These are phyloP conservation scores for Lucilia sericata DNA, from an alignment of 1,140 invertebrate species.

Conservation along the genomic window DNA sequence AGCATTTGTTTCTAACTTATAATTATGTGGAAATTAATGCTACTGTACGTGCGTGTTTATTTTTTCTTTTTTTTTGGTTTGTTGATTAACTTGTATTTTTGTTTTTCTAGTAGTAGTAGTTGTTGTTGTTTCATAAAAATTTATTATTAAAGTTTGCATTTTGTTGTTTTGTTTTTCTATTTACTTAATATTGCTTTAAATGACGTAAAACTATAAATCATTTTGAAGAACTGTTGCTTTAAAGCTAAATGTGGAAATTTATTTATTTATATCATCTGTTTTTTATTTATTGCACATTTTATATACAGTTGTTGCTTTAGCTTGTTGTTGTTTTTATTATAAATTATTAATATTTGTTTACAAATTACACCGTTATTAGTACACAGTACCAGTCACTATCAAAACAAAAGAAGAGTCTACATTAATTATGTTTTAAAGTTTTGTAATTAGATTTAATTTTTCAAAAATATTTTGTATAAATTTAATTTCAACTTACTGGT, in stretches of 20 bases:
- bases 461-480: no score
- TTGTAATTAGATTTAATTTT: no score
- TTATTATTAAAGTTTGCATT: background rate
- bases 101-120: background rate
- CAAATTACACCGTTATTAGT: background rate
- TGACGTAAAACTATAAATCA: slow-evolving; percentile 12
- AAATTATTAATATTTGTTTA: background rate
- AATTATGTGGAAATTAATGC: background rate
- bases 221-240: background rate
- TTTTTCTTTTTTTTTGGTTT: background rate
- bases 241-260: background rate
- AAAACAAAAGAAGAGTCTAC: background rate
- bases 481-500: no score
- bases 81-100: background rate
- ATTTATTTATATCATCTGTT: background rate
- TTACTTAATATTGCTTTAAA: background rate
- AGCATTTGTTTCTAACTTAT: background rate
- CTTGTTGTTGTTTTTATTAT: background rate
- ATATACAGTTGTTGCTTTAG: background rate
- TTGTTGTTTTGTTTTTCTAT: background rate
- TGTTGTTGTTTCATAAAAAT: background rate
- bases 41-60: background rate
- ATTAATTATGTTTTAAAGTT: no score
- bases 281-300: background rate
- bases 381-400: background rate